phyloP scores from a whole-genome alignment of 2,888 invertebrate species.

The Argyresthia albistria region DNA sequence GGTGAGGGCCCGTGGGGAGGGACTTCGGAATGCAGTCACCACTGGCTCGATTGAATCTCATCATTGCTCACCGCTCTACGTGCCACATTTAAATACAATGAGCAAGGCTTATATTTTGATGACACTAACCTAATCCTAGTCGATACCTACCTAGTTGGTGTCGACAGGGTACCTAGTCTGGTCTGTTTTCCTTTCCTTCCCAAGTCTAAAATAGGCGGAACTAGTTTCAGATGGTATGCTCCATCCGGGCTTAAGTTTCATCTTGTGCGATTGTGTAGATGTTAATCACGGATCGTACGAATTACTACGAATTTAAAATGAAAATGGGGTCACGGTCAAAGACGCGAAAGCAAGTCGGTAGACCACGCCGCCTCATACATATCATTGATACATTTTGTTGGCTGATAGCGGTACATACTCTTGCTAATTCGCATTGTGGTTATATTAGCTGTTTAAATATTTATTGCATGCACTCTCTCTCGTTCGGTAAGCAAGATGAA shows the following conservation, averaged over 20 bases:
- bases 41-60: conserved; percentile 4
- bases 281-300: not conserved
- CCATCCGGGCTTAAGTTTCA: too few relatives aligned
- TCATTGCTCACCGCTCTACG: conserved; percentile 2
- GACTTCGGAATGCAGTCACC: conserved; percentile 65
- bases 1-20: conserved; percentile 37
- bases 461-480: not conserved
- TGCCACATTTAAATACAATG: conserved; percentile 2
- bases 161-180: not conserved
- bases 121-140: not conserved
- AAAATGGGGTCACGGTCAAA: conserved; percentile 6
- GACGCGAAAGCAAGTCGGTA: not conserved
- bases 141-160: not conserved
- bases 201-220: not conserved
- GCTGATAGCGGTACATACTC: too few relatives aligned
- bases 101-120: not conserved
- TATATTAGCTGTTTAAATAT: too few relatives aligned
- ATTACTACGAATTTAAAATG: conserved; percentile 1
- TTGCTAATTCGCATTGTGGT: too few relatives aligned
- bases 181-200: not conserved
- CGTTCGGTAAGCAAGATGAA: conserved; percentile 1
- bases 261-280: not conserved
- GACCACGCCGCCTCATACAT: not conserved
- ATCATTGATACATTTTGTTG: too few relatives aligned
- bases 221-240: too few relatives aligned